Percentiles rank a stretch among this genome's conserved stretches.
phyloP scores from a whole-genome alignment of 92 coral and sea anemone genomes.

The Nematostella vectensis region DNA sequence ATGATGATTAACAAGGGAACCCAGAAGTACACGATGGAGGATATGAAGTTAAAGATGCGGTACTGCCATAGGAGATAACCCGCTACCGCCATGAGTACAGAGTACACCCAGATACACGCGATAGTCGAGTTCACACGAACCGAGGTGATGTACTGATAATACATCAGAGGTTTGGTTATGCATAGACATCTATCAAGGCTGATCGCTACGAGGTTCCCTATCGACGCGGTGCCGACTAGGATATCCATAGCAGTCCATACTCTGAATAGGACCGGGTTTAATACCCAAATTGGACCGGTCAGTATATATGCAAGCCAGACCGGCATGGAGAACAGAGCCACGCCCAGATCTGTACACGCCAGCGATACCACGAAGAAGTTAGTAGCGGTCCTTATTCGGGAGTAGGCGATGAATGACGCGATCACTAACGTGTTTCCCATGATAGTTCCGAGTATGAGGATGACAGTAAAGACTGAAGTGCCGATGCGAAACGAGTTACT shows the following conservation, averaged over 20 bases:
- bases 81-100: slow-evolving; percentile 47
- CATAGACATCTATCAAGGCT: slow-evolving; percentile 71
- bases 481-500: slow-evolving; percentile 32
- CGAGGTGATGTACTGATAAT: slow-evolving; percentile 41
- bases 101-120: slow-evolving; percentile 51
- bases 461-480: slow-evolving; percentile 35
- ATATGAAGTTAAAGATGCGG: slow-evolving; percentile 49
- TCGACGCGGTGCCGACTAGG: slow-evolving; percentile 72
- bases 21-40: slow-evolving; percentile 57
- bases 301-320: slow-evolving; percentile 58
- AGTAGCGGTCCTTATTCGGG: slow-evolving; percentile 43
- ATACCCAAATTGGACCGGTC: slow-evolving; percentile 60
- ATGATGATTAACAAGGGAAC: slow-evolving; percentile 66
- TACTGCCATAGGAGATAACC: slow-evolving; percentile 40
- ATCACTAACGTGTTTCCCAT: slow-evolving; percentile 61
- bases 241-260: slow-evolving; percentile 79
- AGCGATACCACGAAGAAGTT: slow-evolving; percentile 73
- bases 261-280: slow-evolving; percentile 19
- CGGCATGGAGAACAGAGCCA: slow-evolving; percentile 73
- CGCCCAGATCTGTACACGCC: slow-evolving; percentile 69
- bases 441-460: slow-evolving; percentile 46
- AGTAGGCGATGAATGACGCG: slow-evolving; percentile 35
- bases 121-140: slow-evolving; percentile 27
- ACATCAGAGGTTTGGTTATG: slow-evolving; percentile 46
- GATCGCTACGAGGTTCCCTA: slow-evolving; percentile 67